Evolutionary conservation across 2,113 vertebrate genomes (phyloP).

Genomic region (Epinephelus moara): DNA sequence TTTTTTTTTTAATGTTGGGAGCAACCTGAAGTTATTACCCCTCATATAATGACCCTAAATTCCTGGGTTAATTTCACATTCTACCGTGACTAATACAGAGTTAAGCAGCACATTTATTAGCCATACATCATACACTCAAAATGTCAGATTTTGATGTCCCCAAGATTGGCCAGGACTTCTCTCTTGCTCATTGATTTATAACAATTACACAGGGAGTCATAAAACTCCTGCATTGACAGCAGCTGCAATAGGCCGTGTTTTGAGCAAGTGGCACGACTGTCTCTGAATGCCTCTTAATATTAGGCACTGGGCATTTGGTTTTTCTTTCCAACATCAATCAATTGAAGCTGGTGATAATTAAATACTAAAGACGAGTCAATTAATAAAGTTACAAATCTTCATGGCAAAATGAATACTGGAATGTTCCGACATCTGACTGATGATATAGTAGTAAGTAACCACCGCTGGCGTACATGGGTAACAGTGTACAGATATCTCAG

Average conservation of each 20-base stretch:
- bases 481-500: neutral
- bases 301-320: too few relatives aligned
- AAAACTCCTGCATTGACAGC: neutral
- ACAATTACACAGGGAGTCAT: neutral
- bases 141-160: neutral
- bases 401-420: neutral
- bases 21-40: neutral
- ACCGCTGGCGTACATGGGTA: neutral
- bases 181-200: neutral
- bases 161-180: neutral
- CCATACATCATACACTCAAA: neutral
- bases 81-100: neutral
- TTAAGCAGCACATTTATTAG: neutral
- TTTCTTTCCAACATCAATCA: neutral
- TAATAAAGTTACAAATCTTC: neutral
- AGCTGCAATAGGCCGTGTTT: neutral
- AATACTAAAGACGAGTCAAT: neutral
- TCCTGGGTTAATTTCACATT: neutral
- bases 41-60: neutral
- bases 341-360: neutral
- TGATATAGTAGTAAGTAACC: neutral
- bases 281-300: neutral
- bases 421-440: neutral
- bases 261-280: neutral
- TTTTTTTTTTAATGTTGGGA: neutral